Percentiles rank a stretch among this genome's conserved stretches.
phyloP scores from a whole-genome alignment of 2,113 vertebrate species.

The Malaclemys terrapin region DNA sequence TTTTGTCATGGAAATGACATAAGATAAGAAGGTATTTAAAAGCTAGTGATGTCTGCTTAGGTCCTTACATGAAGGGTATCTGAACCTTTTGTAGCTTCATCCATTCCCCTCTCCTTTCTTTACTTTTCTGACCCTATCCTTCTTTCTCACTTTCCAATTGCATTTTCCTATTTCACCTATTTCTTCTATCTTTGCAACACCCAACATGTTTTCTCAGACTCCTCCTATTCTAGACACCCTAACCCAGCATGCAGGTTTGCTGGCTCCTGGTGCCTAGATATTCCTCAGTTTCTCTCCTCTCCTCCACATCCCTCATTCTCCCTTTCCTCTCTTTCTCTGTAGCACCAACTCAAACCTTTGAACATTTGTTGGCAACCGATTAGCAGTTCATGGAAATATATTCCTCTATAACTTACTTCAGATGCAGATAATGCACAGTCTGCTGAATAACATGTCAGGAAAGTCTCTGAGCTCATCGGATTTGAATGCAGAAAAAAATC shows the following conservation, averaged over 20 bases:
- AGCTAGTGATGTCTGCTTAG: not conserved
- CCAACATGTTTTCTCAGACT: not conserved
- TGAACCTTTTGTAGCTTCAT: not conserved
- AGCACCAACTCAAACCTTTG: not conserved
- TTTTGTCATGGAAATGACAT: not conserved
- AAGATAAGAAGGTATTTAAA: not conserved
- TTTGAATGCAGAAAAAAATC: not conserved
- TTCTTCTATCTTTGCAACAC: not conserved
- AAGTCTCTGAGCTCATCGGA: not conserved
- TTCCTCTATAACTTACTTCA: not conserved
- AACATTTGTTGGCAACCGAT: not conserved
- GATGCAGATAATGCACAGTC: not conserved
- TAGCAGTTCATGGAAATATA: not conserved
- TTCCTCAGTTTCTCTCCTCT: not conserved
- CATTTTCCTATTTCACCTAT: not conserved
- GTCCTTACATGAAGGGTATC: not conserved
- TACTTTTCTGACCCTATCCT: not conserved
- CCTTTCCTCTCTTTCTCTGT: not conserved
- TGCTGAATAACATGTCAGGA: not conserved
- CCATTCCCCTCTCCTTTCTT: not conserved
- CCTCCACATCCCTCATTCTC: not conserved
- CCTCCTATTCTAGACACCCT: rapidly evolving
- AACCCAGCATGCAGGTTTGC: rapidly evolving
- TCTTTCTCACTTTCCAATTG: not conserved
- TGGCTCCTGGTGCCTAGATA: not conserved